Evolutionary conservation across 53 echinoderm and acorn worm species (phyloP), one percentile per base, ranked within the genome.

Genomic region (Apostichopus leukothele): DNA sequence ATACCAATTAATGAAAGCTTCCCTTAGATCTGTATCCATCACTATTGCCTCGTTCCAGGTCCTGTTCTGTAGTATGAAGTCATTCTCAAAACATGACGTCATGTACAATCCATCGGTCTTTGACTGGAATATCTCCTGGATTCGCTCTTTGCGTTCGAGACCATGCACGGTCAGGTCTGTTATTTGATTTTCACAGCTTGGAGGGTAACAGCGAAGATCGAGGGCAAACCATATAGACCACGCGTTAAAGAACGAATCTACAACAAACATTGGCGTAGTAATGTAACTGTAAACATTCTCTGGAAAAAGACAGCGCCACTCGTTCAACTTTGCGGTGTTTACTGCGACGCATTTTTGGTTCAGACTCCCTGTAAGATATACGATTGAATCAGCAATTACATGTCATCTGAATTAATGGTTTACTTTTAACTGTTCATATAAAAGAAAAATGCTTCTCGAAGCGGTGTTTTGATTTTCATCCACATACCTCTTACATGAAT

Each of bases 291-390:
- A 90, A 27, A 88, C 86, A 88, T 90, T 91, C 50, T 92, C 86
- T 51, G 96, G 92, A 60, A 96, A 90, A 88, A 96, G 92, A 59
- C 96, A 96, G 75, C 91, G 78, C 96, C 96, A 96, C 14, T 85
- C 68, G 51, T 78, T 89, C 5, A 39, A 76, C 50, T 76, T 22
- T 6, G 39, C 71, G 12, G 83, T 68, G 19, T 88, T 91, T 20
- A 84, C 91, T 9, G 76, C 60, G 5, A 91, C 25, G 27, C 92
- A 89, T 60, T 86, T 85, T 20, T 92, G 77, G 68, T 89, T 76
- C 27, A 92, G 68, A 66, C 90, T 90, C 60, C 68, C 90, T 92
- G 75, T 90, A 74, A 89, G 18, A 50, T 50, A 76, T 11, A 26
- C 71, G 18, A 71, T 9, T 19, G 16, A 71, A 71, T 39, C 39